Conservation (phyloP, 2,888 invertebrate species). For the Kryphioiulus occultus region DNA sequence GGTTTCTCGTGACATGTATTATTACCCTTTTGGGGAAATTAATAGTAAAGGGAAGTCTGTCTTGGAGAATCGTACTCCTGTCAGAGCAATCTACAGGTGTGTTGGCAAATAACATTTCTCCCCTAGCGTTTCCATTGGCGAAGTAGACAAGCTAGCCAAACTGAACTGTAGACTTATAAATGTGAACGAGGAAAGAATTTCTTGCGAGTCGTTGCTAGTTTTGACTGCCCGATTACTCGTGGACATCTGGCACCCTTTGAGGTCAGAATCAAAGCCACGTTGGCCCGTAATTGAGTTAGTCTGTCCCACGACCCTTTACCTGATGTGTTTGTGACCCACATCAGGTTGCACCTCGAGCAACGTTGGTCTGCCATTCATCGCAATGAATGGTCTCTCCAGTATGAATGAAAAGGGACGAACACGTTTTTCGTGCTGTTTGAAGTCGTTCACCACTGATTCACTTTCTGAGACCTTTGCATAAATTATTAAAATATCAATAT, state of each 20-base stretch:
- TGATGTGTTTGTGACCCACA: constrained; percentile 36
- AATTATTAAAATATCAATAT: background rate
- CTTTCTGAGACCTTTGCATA: background rate
- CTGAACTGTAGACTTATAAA: background rate
- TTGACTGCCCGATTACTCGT: background rate
- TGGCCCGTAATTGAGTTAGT: background rate
- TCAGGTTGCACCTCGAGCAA: constrained; percentile 32
- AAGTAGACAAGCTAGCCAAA: background rate
- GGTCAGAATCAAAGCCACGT: constrained; percentile 9
- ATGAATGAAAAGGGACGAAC: constrained; percentile 12
- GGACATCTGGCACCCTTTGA: background rate
- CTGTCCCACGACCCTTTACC: constrained; percentile 35
- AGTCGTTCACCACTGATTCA: background rate
- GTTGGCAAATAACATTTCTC: background rate
- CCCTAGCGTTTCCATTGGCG: background rate
- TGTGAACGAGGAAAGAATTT: background rate
- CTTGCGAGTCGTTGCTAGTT: background rate
- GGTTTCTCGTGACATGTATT: too few relatives aligned
- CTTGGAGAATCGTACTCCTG: background rate
- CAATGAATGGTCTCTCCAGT: background rate
- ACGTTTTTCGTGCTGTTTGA: background rate
- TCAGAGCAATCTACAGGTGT: background rate
- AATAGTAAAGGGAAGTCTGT: too few relatives aligned
- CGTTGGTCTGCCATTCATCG: background rate
- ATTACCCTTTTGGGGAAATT: too few relatives aligned